Conservation (phyloP, 2,797 vertebrate genomes). For the Cyprinodon diabolis region DNA sequence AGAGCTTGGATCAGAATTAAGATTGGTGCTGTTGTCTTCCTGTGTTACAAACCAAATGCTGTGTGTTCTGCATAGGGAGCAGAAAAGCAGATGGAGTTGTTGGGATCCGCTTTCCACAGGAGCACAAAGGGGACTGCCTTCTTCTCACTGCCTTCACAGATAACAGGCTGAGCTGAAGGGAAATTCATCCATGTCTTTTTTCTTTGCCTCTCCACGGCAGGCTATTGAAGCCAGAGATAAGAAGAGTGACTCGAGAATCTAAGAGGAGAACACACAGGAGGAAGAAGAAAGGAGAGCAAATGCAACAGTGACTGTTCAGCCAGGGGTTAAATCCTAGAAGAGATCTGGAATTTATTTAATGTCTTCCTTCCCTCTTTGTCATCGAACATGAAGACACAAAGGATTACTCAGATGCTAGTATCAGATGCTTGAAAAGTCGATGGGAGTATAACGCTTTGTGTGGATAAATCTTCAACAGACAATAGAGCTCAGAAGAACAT, state of each 20-base stretch:
- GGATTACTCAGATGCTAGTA: background rate
- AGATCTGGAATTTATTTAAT: constrained; percentile 16
- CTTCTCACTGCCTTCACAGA: constrained; percentile 24
- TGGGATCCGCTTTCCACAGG: constrained; percentile 52
- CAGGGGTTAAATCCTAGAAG: constrained; percentile 34
- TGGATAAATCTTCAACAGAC: background rate
- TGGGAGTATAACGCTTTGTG: background rate
- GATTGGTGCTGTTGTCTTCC: constrained; percentile 34
- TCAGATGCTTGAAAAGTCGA: background rate
- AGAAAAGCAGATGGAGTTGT: constrained; percentile 51
- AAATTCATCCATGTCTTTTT: constrained; percentile 36
- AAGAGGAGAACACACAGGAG: constrained; percentile 26
- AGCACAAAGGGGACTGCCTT: constrained; percentile 52
- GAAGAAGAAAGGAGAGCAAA: constrained; percentile 23
- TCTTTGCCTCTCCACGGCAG: constrained; percentile 69
- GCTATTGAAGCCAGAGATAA: constrained; percentile 55
- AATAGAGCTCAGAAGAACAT: constrained; percentile 15
- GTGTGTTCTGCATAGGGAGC: constrained; percentile 22
- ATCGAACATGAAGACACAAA: constrained; percentile 10
- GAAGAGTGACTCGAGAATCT: constrained; percentile 35
- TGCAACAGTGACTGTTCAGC: constrained; percentile 22
- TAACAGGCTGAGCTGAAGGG: constrained; percentile 54
- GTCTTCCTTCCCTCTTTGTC: constrained; percentile 23
- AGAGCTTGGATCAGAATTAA: constrained; percentile 23
- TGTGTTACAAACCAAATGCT: constrained; percentile 13